Evolutionary conservation across 1,140 invertebrate species (phyloP), one percentile per base, ranked within the genome.

Genomic region (Lamellibrachia luymesi): DNA sequence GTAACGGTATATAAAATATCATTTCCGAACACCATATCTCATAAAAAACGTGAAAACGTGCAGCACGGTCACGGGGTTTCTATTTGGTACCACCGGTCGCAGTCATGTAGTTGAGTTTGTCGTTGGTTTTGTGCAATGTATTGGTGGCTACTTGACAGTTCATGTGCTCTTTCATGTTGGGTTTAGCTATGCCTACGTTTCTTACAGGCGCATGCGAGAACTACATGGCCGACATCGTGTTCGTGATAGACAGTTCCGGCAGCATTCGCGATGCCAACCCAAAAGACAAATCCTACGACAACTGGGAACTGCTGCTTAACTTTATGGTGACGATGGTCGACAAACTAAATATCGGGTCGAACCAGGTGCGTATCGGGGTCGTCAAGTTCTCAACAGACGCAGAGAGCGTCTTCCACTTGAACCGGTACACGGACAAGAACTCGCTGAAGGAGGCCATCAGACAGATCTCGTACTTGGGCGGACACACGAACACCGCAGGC

Each of bases 191-290:
- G 64, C 2, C 25, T 80, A 80, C 25, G 0, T 6, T 80, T 4
- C 25, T 80, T 80, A 22, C 13, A 80, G 64, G 64, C 0, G 64
- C 64, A 0, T 80, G 64, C 13, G 64, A 80, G 64, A 80, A 22
- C 64, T 80, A 80, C 64, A 22, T 80, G 64, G 89, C 49, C 90
- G 93, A 93, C 49, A 27, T 93, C 22, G 93, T 92, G 25, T 93
- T 93, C 92, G 92, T 93, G 10, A 13, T 93, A 10, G 93, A 93
- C 92, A 90, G 89, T 90, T 90, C 92, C 1, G 56, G 25, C 22
- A 93, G 91, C 89, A 90, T 56, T 64, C 38, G n/a, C 38, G 93
- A 92, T 38, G 64, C 92, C 17, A 93, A 93, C 92, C 92, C 92
- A 8, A 38, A 38, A 27, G 89, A 93, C 52, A 1, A 1, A 8